Conservation (phyloP, 2,888 invertebrate genomes). For the Lysandra bellargus region DNA sequence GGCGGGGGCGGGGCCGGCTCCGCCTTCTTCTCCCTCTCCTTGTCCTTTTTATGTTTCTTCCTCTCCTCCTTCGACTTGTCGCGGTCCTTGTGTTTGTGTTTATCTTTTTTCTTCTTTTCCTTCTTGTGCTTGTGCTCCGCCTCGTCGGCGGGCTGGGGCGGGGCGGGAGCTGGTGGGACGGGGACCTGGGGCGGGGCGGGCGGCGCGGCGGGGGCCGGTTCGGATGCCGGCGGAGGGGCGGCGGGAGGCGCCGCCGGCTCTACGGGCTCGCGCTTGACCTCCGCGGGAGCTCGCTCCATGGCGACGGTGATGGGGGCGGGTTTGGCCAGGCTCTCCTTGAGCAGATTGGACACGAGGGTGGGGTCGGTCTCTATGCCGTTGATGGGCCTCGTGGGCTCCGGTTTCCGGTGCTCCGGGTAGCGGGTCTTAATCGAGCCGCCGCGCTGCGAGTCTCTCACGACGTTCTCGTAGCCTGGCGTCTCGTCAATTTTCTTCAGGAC, state of each 20-base stretch:
- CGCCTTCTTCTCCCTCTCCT: constrained; percentile 71
- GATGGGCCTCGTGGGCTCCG: constrained; percentile 60
- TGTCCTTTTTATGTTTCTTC: constrained; percentile 87
- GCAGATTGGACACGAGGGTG: constrained; percentile 84
- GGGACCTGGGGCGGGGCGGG: constrained; percentile 42
- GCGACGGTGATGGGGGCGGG: constrained; percentile 70
- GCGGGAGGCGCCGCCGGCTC: constrained; percentile 48
- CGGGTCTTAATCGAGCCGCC: constrained; percentile 58
- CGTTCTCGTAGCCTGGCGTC: constrained; percentile 82
- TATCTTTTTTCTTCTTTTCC: constrained; percentile 90
- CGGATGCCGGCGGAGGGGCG: constrained; percentile 41
- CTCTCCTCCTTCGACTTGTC: constrained; percentile 86
- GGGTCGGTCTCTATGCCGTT: constrained; percentile 88
- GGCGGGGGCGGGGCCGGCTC: constrained; percentile 43
- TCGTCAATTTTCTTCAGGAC: constrained; percentile 83
- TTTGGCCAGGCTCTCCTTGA: constrained; percentile 83
- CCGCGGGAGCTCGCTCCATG: constrained; percentile 62
- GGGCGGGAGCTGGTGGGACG: constrained; percentile 44
- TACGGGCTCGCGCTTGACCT: constrained; percentile 56
- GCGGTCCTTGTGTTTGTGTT: constrained; percentile 89
- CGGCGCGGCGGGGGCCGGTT: constrained; percentile 39
- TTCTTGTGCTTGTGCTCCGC: constrained; percentile 71
- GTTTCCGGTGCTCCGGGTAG: constrained; percentile 64
- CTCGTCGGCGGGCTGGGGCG: constrained; percentile 48
- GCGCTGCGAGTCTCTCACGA: constrained; percentile 78